Conservation (phyloP, 2,797 vertebrate genomes). For the Gallinago nigripennis region DNA sequence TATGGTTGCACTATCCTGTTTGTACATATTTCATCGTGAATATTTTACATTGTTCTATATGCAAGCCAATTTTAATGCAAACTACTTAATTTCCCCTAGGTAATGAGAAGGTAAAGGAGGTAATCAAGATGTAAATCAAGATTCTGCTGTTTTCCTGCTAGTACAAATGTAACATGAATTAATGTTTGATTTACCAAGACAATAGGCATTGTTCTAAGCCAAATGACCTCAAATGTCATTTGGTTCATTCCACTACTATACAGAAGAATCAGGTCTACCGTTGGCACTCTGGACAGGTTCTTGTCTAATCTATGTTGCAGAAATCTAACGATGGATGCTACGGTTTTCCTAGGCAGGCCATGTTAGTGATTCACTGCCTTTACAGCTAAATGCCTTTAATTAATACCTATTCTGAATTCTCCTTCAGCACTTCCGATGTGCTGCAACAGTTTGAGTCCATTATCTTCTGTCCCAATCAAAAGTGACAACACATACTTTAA, state of each 20-base stretch:
- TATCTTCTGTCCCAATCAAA: not conserved
- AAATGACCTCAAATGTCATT: not conserved
- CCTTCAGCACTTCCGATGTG: not conserved
- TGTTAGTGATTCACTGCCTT: not conserved
- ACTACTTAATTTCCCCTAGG: conserved; percentile 57
- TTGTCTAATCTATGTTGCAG: not conserved
- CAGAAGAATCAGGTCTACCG: not conserved
- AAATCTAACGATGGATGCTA: not conserved
- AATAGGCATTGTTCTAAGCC: not conserved
- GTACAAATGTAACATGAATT: not conserved
- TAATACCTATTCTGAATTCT: not conserved
- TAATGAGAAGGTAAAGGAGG: conserved; percentile 59
- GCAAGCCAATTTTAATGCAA: conserved; percentile 55
- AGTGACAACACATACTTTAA: not conserved
- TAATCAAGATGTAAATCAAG: conserved; percentile 63
- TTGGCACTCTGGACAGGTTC: not conserved
- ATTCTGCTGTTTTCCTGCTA: conserved; percentile 16
- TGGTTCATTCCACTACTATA: not conserved
- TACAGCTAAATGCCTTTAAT: not conserved
- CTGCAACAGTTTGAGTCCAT: not conserved
- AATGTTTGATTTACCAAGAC: conserved; percentile 20
- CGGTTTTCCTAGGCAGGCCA: not conserved
- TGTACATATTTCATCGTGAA: conserved; percentile 50
- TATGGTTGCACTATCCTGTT: not conserved
- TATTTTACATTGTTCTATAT: conserved; percentile 47